Evolutionary conservation across 2,888 invertebrate species (phyloP).

Genomic region (Ferdinandea cuprea): DNA sequence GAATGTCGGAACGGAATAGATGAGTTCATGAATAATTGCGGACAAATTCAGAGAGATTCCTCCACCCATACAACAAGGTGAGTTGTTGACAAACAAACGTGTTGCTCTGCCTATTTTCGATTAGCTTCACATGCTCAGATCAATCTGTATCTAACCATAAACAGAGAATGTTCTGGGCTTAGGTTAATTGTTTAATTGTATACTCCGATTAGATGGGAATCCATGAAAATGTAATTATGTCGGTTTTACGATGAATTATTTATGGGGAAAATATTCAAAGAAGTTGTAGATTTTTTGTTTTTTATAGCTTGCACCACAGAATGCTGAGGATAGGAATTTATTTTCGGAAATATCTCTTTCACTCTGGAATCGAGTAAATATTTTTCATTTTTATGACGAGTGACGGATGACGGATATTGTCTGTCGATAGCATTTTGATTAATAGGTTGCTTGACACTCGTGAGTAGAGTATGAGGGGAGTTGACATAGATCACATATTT

Average conservation of each 20-base stretch:
- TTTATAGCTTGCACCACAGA: constrained; percentile 1
- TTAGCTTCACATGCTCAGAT: constrained; percentile 19
- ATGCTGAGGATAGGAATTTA: background rate
- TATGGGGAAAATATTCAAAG: constrained; percentile 13
- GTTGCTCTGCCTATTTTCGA: constrained; percentile 19
- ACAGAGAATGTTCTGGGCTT: constrained; percentile 34
- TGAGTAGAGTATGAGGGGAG: too few relatives aligned
- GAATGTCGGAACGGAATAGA: constrained; percentile 27
- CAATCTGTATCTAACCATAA: constrained; percentile 52
- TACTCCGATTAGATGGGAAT: constrained; percentile 30
- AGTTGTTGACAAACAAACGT: constrained; percentile 61
- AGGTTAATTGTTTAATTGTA: constrained; percentile 59
- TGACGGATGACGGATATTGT: background rate
- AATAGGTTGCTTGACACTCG: background rate
- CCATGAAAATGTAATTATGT: constrained; percentile 46
- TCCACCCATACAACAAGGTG: constrained; percentile 28
- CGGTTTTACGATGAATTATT: constrained; percentile 46
- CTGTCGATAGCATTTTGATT: constrained; percentile 5
- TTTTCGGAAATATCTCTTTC: constrained; percentile 4
- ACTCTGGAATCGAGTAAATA: background rate
- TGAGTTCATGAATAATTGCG: constrained; percentile 59
- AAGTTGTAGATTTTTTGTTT: constrained; percentile 19
- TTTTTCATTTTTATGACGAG: constrained; percentile 10
- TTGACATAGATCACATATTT: too few relatives aligned
- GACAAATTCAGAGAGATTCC: constrained; percentile 31